Conservation (phyloP, 2,797 vertebrate species). For the Macropodus opercularis region DNA sequence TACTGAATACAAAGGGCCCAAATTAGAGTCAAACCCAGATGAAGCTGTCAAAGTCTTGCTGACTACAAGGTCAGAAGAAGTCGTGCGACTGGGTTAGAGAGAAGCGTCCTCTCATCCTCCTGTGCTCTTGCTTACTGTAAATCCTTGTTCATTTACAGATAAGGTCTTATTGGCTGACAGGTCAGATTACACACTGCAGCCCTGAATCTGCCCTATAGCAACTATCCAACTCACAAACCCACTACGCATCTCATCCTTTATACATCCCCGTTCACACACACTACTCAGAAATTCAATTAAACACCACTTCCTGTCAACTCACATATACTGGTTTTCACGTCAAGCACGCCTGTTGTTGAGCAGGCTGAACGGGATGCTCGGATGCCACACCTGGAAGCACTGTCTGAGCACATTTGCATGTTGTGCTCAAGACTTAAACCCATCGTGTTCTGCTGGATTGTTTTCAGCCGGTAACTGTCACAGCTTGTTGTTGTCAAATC, state of each 20-base stretch:
- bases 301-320: conserved; percentile 9
- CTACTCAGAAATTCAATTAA: conserved; percentile 14
- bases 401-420: conserved; percentile 33
- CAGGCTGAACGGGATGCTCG: conserved; percentile 14
- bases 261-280: background rate
- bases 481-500: conserved; percentile 1
- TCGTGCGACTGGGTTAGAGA: conserved; percentile 15
- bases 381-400: conserved; percentile 23
- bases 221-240: conserved; percentile 21
- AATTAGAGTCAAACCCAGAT: conserved; percentile 16
- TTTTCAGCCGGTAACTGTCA: conserved; percentile 30
- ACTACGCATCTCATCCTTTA: conserved; percentile 3
- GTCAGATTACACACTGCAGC: conserved; percentile 27
- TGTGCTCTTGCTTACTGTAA: background rate
- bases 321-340: background rate
- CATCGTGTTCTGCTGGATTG: conserved; percentile 12
- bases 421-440: conserved; percentile 25
- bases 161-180: conserved; percentile 41
- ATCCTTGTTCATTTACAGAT: conserved; percentile 38
- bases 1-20: conserved; percentile 7
- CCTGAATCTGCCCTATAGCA: conserved; percentile 25
- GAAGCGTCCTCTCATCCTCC: background rate
- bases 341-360: conserved; percentile 27
- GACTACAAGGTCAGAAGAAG: conserved; percentile 24
- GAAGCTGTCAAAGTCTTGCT: conserved; percentile 13